Evolutionary conservation across 2,113 vertebrate genomes (phyloP).

Genomic region (Gasterosteus aculeatus): DNA sequence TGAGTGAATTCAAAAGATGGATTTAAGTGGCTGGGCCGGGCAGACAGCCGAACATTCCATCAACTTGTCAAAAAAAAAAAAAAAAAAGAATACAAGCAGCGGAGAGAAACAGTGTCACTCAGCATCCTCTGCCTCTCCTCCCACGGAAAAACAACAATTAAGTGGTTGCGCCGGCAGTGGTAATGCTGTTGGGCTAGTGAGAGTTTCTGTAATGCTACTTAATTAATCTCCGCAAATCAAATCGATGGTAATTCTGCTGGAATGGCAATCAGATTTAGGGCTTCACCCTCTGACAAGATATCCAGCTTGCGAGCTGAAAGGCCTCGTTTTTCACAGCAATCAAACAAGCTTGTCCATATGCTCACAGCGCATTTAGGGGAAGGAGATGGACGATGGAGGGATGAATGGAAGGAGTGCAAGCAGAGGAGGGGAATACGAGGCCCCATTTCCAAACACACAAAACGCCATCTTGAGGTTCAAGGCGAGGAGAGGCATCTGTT

Average conservation of each 20-base stretch:
- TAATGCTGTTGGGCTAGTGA: slow-evolving; percentile 64
- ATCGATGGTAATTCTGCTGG: slow-evolving; percentile 71
- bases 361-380: slow-evolving; percentile 26
- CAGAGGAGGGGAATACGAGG: not conserved
- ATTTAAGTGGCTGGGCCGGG: slow-evolving; percentile 60
- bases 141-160: slow-evolving; percentile 71
- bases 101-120: slow-evolving; percentile 62
- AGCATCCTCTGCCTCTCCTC: slow-evolving; percentile 14
- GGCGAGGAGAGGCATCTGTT: too few relatives aligned
- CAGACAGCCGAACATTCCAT: slow-evolving; percentile 54
- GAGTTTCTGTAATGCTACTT: slow-evolving; percentile 65
- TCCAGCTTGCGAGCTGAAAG: slow-evolving; percentile 43
- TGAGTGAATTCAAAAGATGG: slow-evolving; percentile 65
- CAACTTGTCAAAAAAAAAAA: slow-evolving; percentile 61
- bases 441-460: not conserved
- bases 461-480: too few relatives aligned
- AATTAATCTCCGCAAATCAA: slow-evolving; percentile 81
- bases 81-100: slow-evolving; percentile 37
- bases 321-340: slow-evolving; percentile 46
- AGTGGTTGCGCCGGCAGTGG: slow-evolving; percentile 49
- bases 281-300: slow-evolving; percentile 48
- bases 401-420: not conserved
- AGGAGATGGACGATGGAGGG: slow-evolving; percentile 13
- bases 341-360: slow-evolving; percentile 44
- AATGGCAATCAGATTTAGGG: slow-evolving; percentile 60